Evolutionary conservation across 1,140 invertebrate species (phyloP).

Genomic region (Pseudomyrmex flavicornis): DNA sequence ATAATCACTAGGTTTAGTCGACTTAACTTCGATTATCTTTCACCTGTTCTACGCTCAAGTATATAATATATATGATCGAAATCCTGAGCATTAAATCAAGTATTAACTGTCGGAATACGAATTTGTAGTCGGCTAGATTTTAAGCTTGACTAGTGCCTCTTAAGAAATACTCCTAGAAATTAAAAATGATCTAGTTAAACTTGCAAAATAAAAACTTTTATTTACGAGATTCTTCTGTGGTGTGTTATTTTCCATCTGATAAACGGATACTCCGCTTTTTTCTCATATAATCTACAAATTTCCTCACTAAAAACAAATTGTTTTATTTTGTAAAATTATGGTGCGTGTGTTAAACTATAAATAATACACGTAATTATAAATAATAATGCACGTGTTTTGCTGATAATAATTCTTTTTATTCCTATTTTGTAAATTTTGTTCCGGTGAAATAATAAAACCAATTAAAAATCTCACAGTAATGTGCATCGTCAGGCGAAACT

Average conservation of each 20-base stretch:
- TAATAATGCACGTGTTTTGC: not conserved
- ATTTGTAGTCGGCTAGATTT: constrained; percentile 75
- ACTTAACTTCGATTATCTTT: constrained; percentile 48
- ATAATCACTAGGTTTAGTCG: constrained; percentile 57
- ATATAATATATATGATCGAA: constrained; percentile 42
- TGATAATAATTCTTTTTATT: not conserved
- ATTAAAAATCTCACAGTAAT: too few relatives aligned
- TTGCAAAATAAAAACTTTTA: constrained; percentile 73
- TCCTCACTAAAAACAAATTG: too few relatives aligned
- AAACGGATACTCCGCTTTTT: constrained; percentile 46
- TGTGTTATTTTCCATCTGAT: constrained; percentile 51
- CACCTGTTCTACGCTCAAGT: constrained; percentile 43
- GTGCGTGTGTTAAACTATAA: too few relatives aligned
- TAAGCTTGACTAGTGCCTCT: constrained; percentile 82
- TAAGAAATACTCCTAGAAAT: constrained; percentile 70
- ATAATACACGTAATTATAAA: not conserved
- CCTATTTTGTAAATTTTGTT: not conserved
- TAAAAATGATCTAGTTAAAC: constrained; percentile 69
- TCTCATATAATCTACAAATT: too few relatives aligned
- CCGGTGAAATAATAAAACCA: too few relatives aligned
- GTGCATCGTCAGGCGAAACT: too few relatives aligned
- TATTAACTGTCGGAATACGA: constrained; percentile 70
- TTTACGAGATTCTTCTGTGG: constrained; percentile 60
- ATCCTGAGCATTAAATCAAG: constrained; percentile 55
- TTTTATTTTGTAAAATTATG: too few relatives aligned